These are phyloP conservation scores for Listrodromus nycthemerus DNA, from an alignment of 2,888 invertebrate genomes.

Conservation along the genomic window DNA sequence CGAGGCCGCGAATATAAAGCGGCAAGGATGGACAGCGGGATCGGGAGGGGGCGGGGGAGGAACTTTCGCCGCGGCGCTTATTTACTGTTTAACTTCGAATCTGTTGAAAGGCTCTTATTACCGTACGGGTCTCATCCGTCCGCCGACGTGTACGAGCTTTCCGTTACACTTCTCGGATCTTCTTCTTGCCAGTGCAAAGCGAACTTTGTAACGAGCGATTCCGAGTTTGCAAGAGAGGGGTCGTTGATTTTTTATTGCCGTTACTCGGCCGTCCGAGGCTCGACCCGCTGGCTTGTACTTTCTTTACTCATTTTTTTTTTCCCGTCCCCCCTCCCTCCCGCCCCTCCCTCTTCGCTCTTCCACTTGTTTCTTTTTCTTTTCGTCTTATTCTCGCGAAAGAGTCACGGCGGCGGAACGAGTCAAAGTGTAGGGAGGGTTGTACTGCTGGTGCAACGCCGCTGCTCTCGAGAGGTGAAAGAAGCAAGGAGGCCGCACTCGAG, in stretches of 20 bases:
- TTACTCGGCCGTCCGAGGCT: slow-evolving; percentile 39
- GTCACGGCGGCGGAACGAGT: slow-evolving; percentile 61
- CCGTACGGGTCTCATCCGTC: slow-evolving; percentile 52
- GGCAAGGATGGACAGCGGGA: background rate
- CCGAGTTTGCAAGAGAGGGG: slow-evolving; percentile 57
- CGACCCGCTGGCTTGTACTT: slow-evolving; percentile 35
- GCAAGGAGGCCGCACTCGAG: slow-evolving; percentile 45
- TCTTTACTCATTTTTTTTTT: slow-evolving; percentile 15
- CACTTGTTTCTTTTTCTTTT: slow-evolving; percentile 30
- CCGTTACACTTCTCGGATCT: slow-evolving; percentile 59
- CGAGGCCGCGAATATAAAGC: slow-evolving; percentile 30
- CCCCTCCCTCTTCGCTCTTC: slow-evolving; percentile 3
- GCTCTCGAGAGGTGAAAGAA: slow-evolving; percentile 55
- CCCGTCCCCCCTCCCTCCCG: background rate
- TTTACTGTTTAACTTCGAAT: slow-evolving; percentile 66
- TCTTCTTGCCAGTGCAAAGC: slow-evolving; percentile 35
- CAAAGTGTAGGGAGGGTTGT: slow-evolving; percentile 58
- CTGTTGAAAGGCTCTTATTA: slow-evolving; percentile 63
- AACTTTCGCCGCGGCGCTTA: slow-evolving; percentile 45
- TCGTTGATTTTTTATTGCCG: slow-evolving; percentile 64
- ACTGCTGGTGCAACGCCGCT: slow-evolving; percentile 32
- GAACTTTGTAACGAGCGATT: slow-evolving; percentile 67
- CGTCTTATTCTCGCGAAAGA: slow-evolving; percentile 46
- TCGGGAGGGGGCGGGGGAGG: background rate
- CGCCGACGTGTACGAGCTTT: slow-evolving; percentile 50